Conservation (phyloP, 2,888 invertebrate genomes). For the Nysson spinosus region DNA sequence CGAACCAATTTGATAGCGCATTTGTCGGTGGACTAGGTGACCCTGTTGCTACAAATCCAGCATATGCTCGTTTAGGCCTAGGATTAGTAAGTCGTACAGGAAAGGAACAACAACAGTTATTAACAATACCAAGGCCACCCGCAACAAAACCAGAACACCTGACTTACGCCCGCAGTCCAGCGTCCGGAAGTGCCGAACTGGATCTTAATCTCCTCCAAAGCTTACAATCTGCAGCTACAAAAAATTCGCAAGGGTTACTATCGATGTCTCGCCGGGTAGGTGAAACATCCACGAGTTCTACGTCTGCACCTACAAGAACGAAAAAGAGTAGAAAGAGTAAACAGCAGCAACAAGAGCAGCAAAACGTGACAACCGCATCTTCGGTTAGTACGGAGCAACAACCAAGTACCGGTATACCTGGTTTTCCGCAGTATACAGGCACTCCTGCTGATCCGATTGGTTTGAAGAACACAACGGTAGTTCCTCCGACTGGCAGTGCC, state of each 20-base stretch:
- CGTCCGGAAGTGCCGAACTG: conserved; percentile 63
- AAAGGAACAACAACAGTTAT: conserved; percentile 72
- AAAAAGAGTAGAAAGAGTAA: conserved; percentile 54
- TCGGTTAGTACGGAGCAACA: conserved; percentile 57
- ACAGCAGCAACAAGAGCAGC: conserved; percentile 62
- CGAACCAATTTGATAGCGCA: conserved; percentile 69
- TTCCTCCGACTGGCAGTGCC: conserved; percentile 85
- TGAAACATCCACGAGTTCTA: conserved; percentile 57
- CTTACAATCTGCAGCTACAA: conserved; percentile 67
- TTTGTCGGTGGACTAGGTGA: conserved; percentile 70
- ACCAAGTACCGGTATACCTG: conserved; percentile 56
- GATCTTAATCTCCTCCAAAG: conserved; percentile 72
- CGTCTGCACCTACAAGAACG: conserved; percentile 52
- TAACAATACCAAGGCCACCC: conserved; percentile 70
- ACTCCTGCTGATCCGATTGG: conserved; percentile 78
- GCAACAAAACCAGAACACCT: conserved; percentile 74
- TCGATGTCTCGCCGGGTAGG: conserved; percentile 74
- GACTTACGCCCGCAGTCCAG: conserved; percentile 64
- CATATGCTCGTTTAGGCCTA: conserved; percentile 70
- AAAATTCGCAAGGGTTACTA: conserved; percentile 64
- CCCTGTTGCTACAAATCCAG: conserved; percentile 67
- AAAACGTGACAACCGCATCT: conserved; percentile 46
- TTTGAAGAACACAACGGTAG: conserved; percentile 84
- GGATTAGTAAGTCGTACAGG: conserved; percentile 68
- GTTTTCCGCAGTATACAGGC: conserved; percentile 69